Evolutionary conservation across 2,113 vertebrate species (phyloP).

Genomic region (cat (Felis catus)): DNA sequence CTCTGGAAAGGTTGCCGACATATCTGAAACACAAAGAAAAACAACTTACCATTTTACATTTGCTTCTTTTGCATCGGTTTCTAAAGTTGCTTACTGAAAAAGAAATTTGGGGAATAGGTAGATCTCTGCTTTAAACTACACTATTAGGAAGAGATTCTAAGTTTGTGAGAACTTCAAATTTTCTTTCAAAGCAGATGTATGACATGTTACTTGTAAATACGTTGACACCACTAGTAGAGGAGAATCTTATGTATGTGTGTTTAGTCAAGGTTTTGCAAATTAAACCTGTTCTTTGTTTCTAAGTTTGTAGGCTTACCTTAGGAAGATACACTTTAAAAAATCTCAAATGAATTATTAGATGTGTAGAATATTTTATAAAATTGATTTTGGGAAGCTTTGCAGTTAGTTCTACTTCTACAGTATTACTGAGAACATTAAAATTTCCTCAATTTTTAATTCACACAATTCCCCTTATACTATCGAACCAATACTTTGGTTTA

Average conservation of each 20-base stretch:
- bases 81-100: constrained; percentile 39
- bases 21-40: constrained; percentile 88
- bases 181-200: constrained; percentile 8
- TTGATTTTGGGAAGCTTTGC: neutral
- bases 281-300: neutral
- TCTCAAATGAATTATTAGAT: neutral
- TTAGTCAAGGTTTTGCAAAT: neutral
- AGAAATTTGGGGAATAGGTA: neutral
- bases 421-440: constrained; percentile 4
- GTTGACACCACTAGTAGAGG: neutral
- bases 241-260: neutral
- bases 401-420: constrained; percentile 2
- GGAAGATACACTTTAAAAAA: neutral
- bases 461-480: neutral
- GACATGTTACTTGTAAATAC: constrained; percentile 15
- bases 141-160: neutral
- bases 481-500: neutral
- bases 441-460: constrained; percentile 41
- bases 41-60: constrained; percentile 50
- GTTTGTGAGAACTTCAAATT: neutral
- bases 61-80: constrained; percentile 28
- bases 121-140: neutral
- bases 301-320: constrained; percentile 13
- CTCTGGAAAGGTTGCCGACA: constrained; percentile 98
- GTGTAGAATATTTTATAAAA: neutral